Percentiles rank a stretch among this genome's conserved stretches.
Evolutionary conservation across 2,888 invertebrate genomes (phyloP).

Genomic region (Ernsta delagoae): DNA sequence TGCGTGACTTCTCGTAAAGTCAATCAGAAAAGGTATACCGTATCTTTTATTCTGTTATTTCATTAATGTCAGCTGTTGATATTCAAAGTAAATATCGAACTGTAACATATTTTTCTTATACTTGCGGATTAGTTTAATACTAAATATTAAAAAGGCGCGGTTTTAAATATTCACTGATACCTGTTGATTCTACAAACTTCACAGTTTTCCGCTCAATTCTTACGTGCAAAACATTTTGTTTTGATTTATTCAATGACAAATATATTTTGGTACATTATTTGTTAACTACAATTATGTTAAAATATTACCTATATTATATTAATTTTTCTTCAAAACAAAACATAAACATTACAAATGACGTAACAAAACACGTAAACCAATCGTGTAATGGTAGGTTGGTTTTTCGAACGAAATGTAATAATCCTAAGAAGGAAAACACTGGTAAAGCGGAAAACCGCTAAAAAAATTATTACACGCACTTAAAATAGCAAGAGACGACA

Average conservation of each 20-base stretch:
- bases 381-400: neutral
- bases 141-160: too few species aligned
- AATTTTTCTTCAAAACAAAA: too few species aligned
- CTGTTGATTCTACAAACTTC: conserved; percentile 30
- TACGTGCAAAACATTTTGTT: neutral
- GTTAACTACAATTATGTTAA: too few species aligned
- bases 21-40: conserved; percentile 45
- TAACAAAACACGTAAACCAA: too few species aligned
- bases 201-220: conserved; percentile 8
- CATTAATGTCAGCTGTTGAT: conserved; percentile 14
- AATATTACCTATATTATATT: too few species aligned
- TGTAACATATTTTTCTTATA: too few species aligned
- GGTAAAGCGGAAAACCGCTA: conserved; percentile 25
- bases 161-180: conserved; percentile 21
- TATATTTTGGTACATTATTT: neutral
- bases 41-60: conserved; percentile 36
- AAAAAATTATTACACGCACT: conserved; percentile 25
- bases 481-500: conserved; percentile 22
- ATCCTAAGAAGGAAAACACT: conserved; percentile 13
- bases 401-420: conserved; percentile 11
- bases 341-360: neutral
- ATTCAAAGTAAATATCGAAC: conserved; percentile 14
- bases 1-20: conserved; percentile 54
- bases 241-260: conserved; percentile 2
- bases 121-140: too few species aligned